Evolutionary conservation across 2,797 vertebrate genomes (phyloP).

Genomic region (Lutjanus argentimaculatus): DNA sequence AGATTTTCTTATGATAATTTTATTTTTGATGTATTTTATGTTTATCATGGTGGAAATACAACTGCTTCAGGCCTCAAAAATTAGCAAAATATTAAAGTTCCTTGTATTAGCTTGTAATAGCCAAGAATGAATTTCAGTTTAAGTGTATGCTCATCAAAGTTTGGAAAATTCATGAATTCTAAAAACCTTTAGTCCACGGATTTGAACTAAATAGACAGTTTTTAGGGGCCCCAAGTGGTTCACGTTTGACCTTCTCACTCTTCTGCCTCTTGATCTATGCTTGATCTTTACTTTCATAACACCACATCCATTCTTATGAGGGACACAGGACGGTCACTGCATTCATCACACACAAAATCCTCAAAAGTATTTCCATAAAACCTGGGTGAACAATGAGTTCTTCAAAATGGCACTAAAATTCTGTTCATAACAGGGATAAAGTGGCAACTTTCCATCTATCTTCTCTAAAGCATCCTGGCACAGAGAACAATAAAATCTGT

Average conservation of each 20-base stretch:
- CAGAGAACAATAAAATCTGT: conserved; percentile 29
- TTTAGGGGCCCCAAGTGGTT: neutral
- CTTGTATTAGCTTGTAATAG: no score
- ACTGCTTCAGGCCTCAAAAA: no score
- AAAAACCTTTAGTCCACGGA: neutral
- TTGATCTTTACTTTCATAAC: conserved; percentile 9
- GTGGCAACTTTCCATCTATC: conserved; percentile 17
- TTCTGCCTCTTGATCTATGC: conserved; percentile 7
- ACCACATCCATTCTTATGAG: neutral
- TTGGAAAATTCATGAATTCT: neutral
- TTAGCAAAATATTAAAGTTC: no score
- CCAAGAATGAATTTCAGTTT: no score
- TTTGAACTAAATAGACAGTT: neutral
- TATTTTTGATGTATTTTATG: no score
- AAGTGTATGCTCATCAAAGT: neutral
- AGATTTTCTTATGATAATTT: no score
- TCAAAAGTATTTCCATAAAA: neutral
- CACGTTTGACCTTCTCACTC: neutral
- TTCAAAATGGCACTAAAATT: conserved; percentile 6
- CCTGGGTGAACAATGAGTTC: neutral
- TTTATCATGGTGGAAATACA: no score
- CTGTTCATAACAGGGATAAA: neutral
- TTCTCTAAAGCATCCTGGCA: conserved; percentile 17
- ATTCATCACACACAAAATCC: neutral
- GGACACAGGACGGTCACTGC: conserved; percentile 1